Percentiles rank a stretch among this genome's conserved stretches.
phyloP scores from a whole-genome alignment of 2,888 invertebrate species.

The Ormyrus labotus region DNA sequence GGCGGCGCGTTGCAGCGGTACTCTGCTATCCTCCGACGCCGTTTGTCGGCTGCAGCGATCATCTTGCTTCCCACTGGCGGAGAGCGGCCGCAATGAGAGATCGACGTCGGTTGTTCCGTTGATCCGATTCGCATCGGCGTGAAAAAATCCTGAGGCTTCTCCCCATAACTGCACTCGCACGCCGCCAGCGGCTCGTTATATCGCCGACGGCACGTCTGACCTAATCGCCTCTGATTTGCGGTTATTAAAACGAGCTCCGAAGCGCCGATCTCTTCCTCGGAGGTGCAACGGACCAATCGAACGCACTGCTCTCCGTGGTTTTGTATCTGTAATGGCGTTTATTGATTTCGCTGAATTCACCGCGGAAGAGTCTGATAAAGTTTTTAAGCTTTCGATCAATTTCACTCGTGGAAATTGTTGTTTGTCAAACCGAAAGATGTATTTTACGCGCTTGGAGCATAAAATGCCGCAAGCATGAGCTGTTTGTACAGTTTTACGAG shows the following conservation, averaged over 20 bases:
- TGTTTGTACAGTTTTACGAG: no score
- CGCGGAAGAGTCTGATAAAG: not conserved
- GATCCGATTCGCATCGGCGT: constrained; percentile 36
- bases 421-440: no score
- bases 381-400: not conserved
- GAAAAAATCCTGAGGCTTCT: constrained; percentile 34
- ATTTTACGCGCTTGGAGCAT: no score
- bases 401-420: no score
- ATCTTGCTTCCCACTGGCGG: not conserved
- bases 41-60: constrained; percentile 8
- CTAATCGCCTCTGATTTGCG: constrained; percentile 47
- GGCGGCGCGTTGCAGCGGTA: constrained; percentile 23
- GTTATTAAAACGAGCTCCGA: constrained; percentile 44
- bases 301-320: not conserved
- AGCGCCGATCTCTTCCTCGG: not conserved
- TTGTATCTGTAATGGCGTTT: not conserved
- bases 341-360: constrained; percentile 34
- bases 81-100: constrained; percentile 5
- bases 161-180: constrained; percentile 24
- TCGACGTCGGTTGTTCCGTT: constrained; percentile 11
- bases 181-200: constrained; percentile 17
- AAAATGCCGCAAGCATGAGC: no score
- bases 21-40: not conserved
- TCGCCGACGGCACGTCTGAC: constrained; percentile 20
- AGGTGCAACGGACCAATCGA: not conserved